phyloP scores from a whole-genome alignment of 2,113 vertebrate genomes.

The Cephalophus harveyi region DNA sequence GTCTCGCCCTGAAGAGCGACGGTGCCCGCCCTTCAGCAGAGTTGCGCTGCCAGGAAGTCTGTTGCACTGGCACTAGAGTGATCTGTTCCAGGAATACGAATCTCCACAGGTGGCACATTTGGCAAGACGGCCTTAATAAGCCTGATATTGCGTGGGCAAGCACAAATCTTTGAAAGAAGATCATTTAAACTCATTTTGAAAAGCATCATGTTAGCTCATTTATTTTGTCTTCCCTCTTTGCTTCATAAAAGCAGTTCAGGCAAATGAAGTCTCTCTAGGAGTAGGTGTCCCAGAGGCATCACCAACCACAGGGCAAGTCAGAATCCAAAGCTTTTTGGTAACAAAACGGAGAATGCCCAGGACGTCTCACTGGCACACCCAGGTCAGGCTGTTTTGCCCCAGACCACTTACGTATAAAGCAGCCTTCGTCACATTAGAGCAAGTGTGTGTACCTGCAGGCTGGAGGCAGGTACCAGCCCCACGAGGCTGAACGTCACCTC shows the following conservation, averaged over 20 bases:
- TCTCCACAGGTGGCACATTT: background rate
- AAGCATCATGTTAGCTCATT: background rate
- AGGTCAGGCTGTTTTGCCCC: background rate
- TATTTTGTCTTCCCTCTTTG: background rate
- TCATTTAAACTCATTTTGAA: background rate
- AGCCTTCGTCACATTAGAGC: background rate
- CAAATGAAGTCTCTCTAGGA: background rate
- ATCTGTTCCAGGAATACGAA: background rate
- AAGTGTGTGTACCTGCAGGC: background rate
- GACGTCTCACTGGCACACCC: background rate
- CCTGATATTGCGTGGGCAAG: background rate
- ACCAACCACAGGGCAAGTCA: background rate
- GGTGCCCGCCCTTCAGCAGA: background rate
- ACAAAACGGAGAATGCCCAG: fast-evolving
- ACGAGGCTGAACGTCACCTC: fast-evolving
- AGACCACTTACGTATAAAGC: background rate
- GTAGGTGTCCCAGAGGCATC: background rate
- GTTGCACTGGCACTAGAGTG: background rate
- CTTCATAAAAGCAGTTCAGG: background rate
- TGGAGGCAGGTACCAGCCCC: background rate
- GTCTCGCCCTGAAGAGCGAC: background rate
- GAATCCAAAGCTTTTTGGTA: background rate
- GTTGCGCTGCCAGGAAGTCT: background rate
- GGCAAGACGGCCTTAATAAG: background rate
- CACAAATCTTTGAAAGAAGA: background rate